Evolutionary conservation across 2,797 vertebrate species (phyloP).

Genomic region (Todus mexicanus): DNA sequence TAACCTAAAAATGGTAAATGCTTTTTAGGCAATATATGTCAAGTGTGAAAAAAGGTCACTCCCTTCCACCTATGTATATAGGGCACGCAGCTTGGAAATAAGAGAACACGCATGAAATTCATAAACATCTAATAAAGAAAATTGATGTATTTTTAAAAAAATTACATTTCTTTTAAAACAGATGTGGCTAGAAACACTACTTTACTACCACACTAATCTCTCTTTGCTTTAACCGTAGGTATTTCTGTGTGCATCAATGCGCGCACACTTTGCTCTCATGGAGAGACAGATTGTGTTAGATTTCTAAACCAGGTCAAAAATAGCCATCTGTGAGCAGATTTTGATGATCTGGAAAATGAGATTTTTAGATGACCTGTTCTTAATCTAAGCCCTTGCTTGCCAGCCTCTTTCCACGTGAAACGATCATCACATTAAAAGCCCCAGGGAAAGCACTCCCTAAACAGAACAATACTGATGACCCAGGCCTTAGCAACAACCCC

Average conservation of each 20-base stretch:
- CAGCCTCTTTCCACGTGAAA: constrained; percentile 6
- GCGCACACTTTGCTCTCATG: neutral
- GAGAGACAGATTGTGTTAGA: constrained; percentile 9
- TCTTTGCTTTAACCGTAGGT: neutral
- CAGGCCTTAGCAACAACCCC: neutral
- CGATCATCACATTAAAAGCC: neutral
- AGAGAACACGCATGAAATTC: neutral
- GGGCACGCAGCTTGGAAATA: neutral
- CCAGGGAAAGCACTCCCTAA: neutral
- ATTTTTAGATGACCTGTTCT: constrained; percentile 49
- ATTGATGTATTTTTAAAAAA: neutral
- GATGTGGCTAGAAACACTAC: neutral
- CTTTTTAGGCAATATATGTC: neutral
- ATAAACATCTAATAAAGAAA: neutral
- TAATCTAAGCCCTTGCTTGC: constrained; percentile 22
- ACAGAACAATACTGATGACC: neutral
- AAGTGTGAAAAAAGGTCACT: neutral
- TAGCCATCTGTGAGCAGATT: constrained; percentile 45
- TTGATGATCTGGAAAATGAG: constrained; percentile 38
- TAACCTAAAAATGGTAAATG: neutral
- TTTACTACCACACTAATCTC: neutral
- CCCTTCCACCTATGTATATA: neutral
- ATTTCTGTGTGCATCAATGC: neutral
- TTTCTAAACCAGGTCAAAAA: constrained; percentile 59
- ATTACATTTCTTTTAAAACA: neutral